Base-by-base conservation (phyloP, 2,888 invertebrate genomes). In the Thereva unica region DNA sequence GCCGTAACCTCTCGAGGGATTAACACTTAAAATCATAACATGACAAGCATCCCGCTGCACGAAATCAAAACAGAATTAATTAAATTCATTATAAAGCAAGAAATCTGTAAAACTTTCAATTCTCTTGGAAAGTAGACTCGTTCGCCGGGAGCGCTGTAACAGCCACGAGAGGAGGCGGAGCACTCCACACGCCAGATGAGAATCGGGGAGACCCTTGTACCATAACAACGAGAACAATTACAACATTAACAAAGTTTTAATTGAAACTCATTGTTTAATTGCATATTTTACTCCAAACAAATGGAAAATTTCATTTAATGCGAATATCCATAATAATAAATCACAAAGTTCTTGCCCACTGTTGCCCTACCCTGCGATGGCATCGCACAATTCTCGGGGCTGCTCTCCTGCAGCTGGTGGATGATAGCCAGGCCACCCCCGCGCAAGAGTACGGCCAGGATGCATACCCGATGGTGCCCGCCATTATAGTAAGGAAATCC, bases 291-390 rank as follows among this genome's bases (percentile, higher is more conserved):
- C 61, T 68, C 47, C 56, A 59, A 68, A 63, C 66, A 68, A 66
- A 68, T 63, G 68, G 68, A 63, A 66, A 68, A 68, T 68, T 68
- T 68, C 68, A 68, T 68, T 68, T 68, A 68, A 68, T 68, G 63
- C 68, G 64, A 68, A 68, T 68, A 68, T 68, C 66, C 63, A 68
- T 68, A 68, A 63, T 68, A 68, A 68, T 68, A 68, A 68, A 66
- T 68, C 68, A 66, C 41, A 57, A 56, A 52, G 56, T 57, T 57
- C 50, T 59, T 52, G 66, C 37, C 61, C 53, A 35, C 10, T 10
- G 23, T 23, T 23, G 45, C 34, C 45, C 47, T 45, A 4, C 5
- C 23, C 35, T 34, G 7, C 7, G 34, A 50, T 34, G 35, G 34
- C 50, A 23, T 9, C 50, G 23, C 23, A 23, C 23, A 23, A 23